A percentile compares a stretch with the other conserved stretches of the same genome.
Evolutionary conservation across 1,140 invertebrate species (phyloP).

Genomic region (Branchinecta lynchi): DNA sequence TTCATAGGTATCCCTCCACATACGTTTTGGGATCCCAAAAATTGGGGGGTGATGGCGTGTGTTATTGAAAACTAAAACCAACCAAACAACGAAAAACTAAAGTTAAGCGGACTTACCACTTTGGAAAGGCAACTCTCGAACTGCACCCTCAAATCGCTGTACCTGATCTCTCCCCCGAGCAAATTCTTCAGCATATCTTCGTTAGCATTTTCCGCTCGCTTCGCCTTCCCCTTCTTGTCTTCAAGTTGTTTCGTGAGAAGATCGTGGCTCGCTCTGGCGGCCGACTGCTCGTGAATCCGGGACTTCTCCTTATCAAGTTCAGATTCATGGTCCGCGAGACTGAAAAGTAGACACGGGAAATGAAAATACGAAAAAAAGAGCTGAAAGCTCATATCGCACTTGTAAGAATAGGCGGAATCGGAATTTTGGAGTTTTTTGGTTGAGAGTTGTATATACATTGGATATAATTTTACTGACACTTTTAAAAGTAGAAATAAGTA

Average conservation of each 20-base stretch:
- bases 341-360: neutral
- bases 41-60: too few species aligned
- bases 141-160: neutral
- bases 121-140: neutral
- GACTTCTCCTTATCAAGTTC: neutral
- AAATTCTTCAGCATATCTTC: neutral
- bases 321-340: neutral
- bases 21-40: too few species aligned
- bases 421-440: too few species aligned
- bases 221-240: neutral
- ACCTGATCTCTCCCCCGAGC: neutral
- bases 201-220: neutral
- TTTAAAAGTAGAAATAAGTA: too few species aligned
- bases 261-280: neutral
- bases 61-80: too few species aligned
- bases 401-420: too few species aligned
- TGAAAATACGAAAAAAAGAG: neutral
- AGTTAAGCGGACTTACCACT: neutral
- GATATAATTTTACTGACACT: too few species aligned
- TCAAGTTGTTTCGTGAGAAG: neutral
- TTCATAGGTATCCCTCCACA: too few species aligned
- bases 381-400: too few species aligned
- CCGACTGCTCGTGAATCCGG: neutral
- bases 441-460: too few species aligned
- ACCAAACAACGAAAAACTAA: too few species aligned